A percentile compares a stretch with the other conserved stretches of the same genome.
These are phyloP conservation scores for Scelioninae gen. 1 DNA, from an alignment of 2,888 invertebrate genomes.

Conservation along the genomic window DNA sequence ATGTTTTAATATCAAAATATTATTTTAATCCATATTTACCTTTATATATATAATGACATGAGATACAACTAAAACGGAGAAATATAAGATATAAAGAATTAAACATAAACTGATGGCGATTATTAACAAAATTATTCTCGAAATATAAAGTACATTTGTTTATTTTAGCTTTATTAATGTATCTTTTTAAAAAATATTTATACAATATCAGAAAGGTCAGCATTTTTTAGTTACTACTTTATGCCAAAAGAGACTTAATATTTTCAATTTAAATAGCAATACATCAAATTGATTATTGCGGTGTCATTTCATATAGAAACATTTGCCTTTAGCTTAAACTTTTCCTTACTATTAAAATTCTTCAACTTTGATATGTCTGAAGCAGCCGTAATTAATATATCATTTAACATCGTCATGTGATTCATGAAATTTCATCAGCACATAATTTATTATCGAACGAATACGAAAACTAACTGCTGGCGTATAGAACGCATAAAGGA, in stretches of 20 bases:
- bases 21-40: too few relatives aligned
- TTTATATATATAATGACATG: too few relatives aligned
- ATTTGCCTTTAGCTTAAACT: constrained; percentile 1
- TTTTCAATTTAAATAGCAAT: constrained; percentile 18
- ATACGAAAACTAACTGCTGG: constrained; percentile 44
- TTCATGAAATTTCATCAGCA: constrained; percentile 59
- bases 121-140: too few relatives aligned
- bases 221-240: neutral
- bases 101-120: too few relatives aligned
- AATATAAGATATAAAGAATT: too few relatives aligned
- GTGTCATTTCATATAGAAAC: constrained; percentile 39
- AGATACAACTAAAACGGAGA: too few relatives aligned
- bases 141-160: neutral
- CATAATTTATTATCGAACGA: constrained; percentile 49
- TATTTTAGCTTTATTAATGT: neutral
- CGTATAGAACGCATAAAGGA: constrained; percentile 65
- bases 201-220: too few relatives aligned
- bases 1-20: neutral
- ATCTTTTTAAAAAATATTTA: too few relatives aligned
- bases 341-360: constrained; percentile 31
- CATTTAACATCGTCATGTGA: constrained; percentile 54
- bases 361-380: constrained; percentile 10
- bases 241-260: neutral
- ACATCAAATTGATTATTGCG: constrained; percentile 28
- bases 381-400: constrained; percentile 56